Base-by-base conservation (phyloP, 1,140 invertebrate species). In the Pseudachorutes palmiensis region DNA sequence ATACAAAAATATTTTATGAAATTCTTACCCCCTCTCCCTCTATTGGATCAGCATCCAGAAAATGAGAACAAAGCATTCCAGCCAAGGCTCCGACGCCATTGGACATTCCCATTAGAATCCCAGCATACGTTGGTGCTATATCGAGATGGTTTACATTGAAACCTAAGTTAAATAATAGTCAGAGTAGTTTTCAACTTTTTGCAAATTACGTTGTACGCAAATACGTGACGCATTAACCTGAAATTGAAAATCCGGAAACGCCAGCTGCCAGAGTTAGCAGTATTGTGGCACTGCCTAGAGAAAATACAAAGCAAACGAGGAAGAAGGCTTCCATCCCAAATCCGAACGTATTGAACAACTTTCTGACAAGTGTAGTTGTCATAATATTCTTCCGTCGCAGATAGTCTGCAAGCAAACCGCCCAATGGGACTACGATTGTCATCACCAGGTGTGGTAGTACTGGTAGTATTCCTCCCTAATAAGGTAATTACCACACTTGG, bases 61-160 rank as follows among this genome's bases (percentile, higher is more conserved):
- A 92, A 64, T 97, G 90, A 1, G 97, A 97, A 72, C 91, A 92
- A 57, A 98, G 83, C 75, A 97, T 88, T 29, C 96, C 97, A 51
- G 95, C 94, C 61, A 99, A 86, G 0, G 97, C 99, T 16, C 97
- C 97, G 68, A 98, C 94, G 2, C 95, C 96, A 77, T 99, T 99
- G 9, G 95, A 98, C 75, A 99, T 85, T 3, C 97, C 97, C 97
- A 99, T 99, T 49, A 99, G 80, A 70, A 99, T 99, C 79, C 93
- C 95, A 5, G 97, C 97, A 77, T 99, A 99, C 51, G 94, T 84
- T 0, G 97, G 97, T 1, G 97, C 97, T 64, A 99, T 98, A 76
- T 99, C 97, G 75, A 99, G 79, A 77, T 99, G 97, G 79, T 99
- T 99, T 0, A 99, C 97, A 77, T 99, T 99, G 80, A 97, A 99